These are phyloP conservation scores for Paraescarpia echinospica DNA, from an alignment of 1,140 invertebrate species.

Conservation along the genomic window DNA sequence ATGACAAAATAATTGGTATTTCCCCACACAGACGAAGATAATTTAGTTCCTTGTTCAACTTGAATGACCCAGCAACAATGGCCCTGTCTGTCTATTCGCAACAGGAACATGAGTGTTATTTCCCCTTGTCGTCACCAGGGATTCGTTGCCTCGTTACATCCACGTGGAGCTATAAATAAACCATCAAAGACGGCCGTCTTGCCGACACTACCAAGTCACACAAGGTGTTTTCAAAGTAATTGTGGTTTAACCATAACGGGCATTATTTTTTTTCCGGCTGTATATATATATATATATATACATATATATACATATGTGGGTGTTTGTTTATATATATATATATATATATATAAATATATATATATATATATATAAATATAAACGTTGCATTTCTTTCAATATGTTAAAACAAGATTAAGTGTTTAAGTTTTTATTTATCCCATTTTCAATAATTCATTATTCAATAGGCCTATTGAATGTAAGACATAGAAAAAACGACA, in stretches of 20 bases:
- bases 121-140: neutral
- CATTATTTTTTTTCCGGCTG: neutral
- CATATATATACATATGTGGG: neutral
- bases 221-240: neutral
- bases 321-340: no score
- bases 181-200: neutral
- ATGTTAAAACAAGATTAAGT: no score
- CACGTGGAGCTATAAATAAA: neutral
- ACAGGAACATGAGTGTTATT: neutral
- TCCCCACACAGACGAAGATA: neutral
- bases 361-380: no score
- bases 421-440: no score
- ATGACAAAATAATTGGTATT: neutral
- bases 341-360: no score
- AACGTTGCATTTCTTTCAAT: no score
- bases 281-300: constrained; percentile 5
- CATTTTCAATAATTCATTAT: no score
- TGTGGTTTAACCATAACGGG: neutral
- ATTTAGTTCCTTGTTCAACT: neutral
- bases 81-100: neutral
- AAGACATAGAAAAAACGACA: no score
- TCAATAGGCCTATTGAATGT: no score
- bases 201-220: neutral
- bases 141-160: no score
- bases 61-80: neutral